Percentiles rank a stretch among this genome's conserved stretches.
These are phyloP conservation scores for Glyptemys insculpta DNA, from an alignment of 2,797 vertebrate genomes.

Conservation along the genomic window DNA sequence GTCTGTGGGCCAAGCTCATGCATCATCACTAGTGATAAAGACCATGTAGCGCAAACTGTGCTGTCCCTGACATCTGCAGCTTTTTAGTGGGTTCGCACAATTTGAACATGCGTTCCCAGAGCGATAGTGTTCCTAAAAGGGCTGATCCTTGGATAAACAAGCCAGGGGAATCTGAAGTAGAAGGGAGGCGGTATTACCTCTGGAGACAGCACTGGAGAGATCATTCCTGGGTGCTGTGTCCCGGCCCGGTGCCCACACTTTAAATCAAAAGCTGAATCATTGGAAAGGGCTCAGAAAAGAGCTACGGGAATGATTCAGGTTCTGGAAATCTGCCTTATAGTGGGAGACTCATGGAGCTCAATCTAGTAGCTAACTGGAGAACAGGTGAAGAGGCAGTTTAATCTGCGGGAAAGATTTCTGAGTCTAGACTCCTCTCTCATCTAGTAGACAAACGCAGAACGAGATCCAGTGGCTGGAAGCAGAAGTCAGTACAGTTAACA, in stretches of 20 bases:
- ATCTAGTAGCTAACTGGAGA: neutral
- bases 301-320: neutral
- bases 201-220: neutral
- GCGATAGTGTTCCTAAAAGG: neutral
- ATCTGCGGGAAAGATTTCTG: neutral
- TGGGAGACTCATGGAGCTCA: neutral
- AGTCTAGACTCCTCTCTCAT: neutral
- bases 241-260: neutral
- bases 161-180: neutral
- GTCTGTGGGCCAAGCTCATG: neutral
- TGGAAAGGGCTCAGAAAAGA: neutral
- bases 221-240: neutral
- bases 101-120: neutral
- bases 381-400: neutral
- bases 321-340: neutral
- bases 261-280: neutral
- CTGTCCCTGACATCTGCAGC: neutral
- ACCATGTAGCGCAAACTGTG: neutral
- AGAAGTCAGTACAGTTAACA: neutral
- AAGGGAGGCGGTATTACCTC: neutral
- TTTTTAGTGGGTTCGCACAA: neutral
- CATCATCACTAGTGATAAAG: neutral
- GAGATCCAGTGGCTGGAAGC: neutral
- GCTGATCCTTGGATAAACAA: neutral
- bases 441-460: neutral